Conservation (phyloP, 1,140 invertebrate genomes). For the Bathynomus jamesi region DNA sequence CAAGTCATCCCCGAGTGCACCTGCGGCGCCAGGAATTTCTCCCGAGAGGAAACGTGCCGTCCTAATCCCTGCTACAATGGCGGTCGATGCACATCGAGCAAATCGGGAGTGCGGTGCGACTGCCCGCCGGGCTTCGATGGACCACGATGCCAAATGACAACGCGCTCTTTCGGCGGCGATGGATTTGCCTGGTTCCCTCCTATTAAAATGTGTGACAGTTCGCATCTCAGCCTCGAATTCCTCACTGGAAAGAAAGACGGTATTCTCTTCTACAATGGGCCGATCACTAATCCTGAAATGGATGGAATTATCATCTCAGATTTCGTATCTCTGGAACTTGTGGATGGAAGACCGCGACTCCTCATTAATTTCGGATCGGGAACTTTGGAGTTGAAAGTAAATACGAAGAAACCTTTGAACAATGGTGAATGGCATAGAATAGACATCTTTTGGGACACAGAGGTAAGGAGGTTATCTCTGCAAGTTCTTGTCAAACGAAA, state of each 20-base stretch:
- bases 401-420: conserved; percentile 65
- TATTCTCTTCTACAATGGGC: conserved; percentile 91
- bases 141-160: conserved; percentile 90
- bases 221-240: conserved; percentile 90
- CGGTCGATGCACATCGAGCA: conserved; percentile 78
- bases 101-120: conserved; percentile 57
- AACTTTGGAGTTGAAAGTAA: conserved; percentile 76
- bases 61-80: conserved; percentile 89
- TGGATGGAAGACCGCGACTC: conserved; percentile 78
- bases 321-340: conserved; percentile 87
- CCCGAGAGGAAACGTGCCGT: conserved; percentile 76
- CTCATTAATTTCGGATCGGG: conserved; percentile 93
- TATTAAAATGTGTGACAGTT: conserved; percentile 89
- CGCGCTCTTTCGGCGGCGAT: conserved; percentile 81
- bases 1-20: conserved; percentile 77
- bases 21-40: conserved; percentile 83
- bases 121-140: conserved; percentile 87
- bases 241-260: conserved; percentile 83
- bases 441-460: conserved; percentile 91
- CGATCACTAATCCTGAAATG: conserved; percentile 79
- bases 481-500: too few species aligned
- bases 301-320: conserved; percentile 80
- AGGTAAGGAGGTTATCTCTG: too few species aligned
- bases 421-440: conserved; percentile 94
- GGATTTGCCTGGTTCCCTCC: conserved; percentile 95